Percentiles rank a stretch among this genome's conserved stretches.
Conservation (phyloP, 2,113 vertebrate species). For the Microcebus griseorufus region DNA sequence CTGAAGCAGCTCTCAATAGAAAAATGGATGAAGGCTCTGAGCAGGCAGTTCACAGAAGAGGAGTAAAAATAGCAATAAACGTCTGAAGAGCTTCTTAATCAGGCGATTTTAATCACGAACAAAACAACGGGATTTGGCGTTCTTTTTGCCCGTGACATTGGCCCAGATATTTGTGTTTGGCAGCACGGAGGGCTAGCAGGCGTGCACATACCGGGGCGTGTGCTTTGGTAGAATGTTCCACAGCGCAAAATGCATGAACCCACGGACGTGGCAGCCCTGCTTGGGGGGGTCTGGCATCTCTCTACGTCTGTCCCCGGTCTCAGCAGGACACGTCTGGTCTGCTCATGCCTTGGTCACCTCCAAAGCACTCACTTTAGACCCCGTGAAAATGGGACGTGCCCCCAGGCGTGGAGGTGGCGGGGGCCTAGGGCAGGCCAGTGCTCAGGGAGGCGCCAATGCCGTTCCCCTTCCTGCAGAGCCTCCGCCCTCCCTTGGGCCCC, state of each 20-base stretch:
- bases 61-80: background rate
- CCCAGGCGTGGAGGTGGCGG: background rate
- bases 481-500: background rate
- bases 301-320: accelerated
- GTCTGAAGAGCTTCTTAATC: background rate
- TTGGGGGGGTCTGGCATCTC: accelerated
- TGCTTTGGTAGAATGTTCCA: accelerated
- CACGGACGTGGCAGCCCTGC: accelerated
- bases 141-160: background rate
- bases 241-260: accelerated
- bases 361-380: background rate
- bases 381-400: background rate
- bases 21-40: background rate
- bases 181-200: accelerated
- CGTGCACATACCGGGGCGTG: accelerated
- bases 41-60: background rate
- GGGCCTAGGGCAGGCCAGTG: too few relatives aligned
- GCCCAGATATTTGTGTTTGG: background rate
- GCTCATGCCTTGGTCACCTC: background rate
- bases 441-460: background rate
- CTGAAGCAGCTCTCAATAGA: background rate
- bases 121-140: background rate
- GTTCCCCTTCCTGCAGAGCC: background rate
- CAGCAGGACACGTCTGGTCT: accelerated
- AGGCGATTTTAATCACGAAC: background rate